A percentile compares a stretch with the other conserved stretches of the same genome.
Evolutionary conservation across 2,888 invertebrate species (phyloP).

Genomic region (Shargacucullia verbasci): DNA sequence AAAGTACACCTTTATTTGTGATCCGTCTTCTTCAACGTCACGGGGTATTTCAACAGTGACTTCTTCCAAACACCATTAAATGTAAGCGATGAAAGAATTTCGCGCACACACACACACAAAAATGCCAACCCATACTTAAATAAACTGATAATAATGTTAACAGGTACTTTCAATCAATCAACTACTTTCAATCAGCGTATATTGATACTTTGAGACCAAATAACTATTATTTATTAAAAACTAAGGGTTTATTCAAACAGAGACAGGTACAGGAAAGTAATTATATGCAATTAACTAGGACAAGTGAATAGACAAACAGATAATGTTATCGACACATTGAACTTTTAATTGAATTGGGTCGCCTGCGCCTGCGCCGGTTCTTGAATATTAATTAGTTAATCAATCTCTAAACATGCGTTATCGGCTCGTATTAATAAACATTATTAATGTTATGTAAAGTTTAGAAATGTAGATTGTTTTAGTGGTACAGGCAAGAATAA

Average conservation of each 20-base stretch:
- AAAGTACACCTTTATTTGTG: no score
- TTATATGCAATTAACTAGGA: slow-evolving; percentile 46
- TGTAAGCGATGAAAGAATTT: no score
- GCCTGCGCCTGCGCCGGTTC: neutral
- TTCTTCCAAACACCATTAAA: no score
- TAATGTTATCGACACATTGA: slow-evolving; percentile 51
- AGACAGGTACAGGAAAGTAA: slow-evolving; percentile 33
- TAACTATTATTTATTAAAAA: no score
- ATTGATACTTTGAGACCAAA: no score
- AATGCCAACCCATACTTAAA: no score
- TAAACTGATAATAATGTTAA: no score
- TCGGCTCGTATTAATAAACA: slow-evolving; percentile 13
- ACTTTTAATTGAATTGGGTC: slow-evolving; percentile 57
- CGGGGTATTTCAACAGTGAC: no score
- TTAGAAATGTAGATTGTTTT: neutral
- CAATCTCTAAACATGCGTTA: slow-evolving; percentile 34
- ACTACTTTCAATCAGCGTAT: no score
- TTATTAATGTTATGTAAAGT: slow-evolving; percentile 23
- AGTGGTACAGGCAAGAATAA: neutral
- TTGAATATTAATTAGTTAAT: slow-evolving; percentile 53
- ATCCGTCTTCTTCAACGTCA: no score
- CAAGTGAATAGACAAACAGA: slow-evolving; percentile 47
- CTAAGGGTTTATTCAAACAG: slow-evolving; percentile 8
- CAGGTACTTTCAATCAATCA: no score
- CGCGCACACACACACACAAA: no score